Evolutionary conservation across 2,113 vertebrate species (phyloP).

Genomic region (Lophius piscatorius): DNA sequence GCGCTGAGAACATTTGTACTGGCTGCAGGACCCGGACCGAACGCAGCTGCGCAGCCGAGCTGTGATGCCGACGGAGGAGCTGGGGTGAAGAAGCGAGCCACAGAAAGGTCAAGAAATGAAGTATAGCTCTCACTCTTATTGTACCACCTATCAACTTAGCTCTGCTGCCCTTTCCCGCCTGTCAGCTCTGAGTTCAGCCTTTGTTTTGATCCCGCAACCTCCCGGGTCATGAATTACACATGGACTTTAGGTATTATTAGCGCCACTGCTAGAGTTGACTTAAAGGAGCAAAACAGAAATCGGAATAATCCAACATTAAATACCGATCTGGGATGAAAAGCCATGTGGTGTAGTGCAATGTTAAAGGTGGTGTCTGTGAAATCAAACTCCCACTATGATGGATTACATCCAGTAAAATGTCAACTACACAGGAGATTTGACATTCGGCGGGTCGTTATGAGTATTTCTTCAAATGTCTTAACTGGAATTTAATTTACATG

Average conservation of each 20-base stretch:
- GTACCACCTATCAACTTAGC: slow-evolving; percentile 74
- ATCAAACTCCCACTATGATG: slow-evolving; percentile 24
- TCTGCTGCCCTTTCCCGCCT: slow-evolving; percentile 76
- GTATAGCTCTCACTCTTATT: slow-evolving; percentile 73
- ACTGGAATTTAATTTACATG: slow-evolving; percentile 74
- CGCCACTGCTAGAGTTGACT: slow-evolving; percentile 25
- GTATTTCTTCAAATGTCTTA: slow-evolving; percentile 59
- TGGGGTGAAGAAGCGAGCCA: slow-evolving; percentile 53
- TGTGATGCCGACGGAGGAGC: slow-evolving; percentile 72
- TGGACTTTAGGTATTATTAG: neutral
- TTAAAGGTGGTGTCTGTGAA: slow-evolving; percentile 43
- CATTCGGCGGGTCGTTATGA: slow-evolving; percentile 66
- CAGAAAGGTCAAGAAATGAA: slow-evolving; percentile 82
- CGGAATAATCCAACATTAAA: too few species aligned
- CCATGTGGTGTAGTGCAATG: neutral
- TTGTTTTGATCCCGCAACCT: slow-evolving; percentile 56
- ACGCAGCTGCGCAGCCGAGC: slow-evolving; percentile 71
- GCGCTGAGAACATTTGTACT: slow-evolving; percentile 65
- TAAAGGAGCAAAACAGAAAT: slow-evolving; percentile 46
- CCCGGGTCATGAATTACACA: slow-evolving; percentile 50
- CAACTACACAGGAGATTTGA: slow-evolving; percentile 39
- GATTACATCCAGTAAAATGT: slow-evolving; percentile 46
- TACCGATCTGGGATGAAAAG: slow-evolving; percentile 14
- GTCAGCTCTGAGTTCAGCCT: slow-evolving; percentile 60
- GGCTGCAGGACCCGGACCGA: slow-evolving; percentile 54